phyloP scores from a whole-genome alignment of 2,888 invertebrate species.

The Euspilapteryx auroguttella region DNA sequence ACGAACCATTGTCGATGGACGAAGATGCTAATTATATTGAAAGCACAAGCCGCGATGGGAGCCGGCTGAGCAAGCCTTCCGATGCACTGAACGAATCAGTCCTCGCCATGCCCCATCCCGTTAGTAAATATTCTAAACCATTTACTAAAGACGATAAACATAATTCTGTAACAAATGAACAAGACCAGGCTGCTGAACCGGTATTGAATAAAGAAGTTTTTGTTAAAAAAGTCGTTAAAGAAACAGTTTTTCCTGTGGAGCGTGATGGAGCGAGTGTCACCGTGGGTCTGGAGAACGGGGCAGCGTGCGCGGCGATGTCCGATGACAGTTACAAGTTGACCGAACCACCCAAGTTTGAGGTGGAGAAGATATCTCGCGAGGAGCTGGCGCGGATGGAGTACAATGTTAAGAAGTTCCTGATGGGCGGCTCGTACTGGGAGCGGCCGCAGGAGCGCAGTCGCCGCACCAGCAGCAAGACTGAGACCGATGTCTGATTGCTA shows the following conservation, averaged over 20 bases:
- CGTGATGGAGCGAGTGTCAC: constrained; percentile 34
- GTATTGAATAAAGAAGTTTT: constrained; percentile 7
- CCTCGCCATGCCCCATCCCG: constrained; percentile 49
- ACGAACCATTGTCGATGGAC: constrained; percentile 30
- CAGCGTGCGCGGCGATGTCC: too few species aligned
- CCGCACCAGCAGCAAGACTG: constrained; percentile 56
- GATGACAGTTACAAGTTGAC: too few species aligned
- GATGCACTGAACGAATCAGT: constrained; percentile 48
- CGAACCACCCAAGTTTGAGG: constrained; percentile 23
- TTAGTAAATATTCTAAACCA: constrained; percentile 42
- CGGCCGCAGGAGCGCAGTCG: constrained; percentile 29
- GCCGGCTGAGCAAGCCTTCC: constrained; percentile 33
- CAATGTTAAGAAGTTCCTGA: constrained; percentile 73
- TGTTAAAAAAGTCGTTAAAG: constrained; percentile 31
- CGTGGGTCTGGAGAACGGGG: constrained; percentile 20
- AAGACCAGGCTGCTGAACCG: constrained; percentile 15
- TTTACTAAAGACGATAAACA: constrained; percentile 27
- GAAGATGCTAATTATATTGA: constrained; percentile 36
- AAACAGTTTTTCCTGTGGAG: constrained; percentile 46
- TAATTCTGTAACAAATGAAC: constrained; percentile 17
- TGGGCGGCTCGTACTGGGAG: constrained; percentile 57
- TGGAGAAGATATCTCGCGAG: constrained; percentile 46
- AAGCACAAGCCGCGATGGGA: constrained; percentile 28
- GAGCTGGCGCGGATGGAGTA: constrained; percentile 75
- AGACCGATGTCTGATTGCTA: constrained; percentile 56